phyloP scores from a whole-genome alignment of 2,797 vertebrate genomes.

The Cygnus olor region DNA sequence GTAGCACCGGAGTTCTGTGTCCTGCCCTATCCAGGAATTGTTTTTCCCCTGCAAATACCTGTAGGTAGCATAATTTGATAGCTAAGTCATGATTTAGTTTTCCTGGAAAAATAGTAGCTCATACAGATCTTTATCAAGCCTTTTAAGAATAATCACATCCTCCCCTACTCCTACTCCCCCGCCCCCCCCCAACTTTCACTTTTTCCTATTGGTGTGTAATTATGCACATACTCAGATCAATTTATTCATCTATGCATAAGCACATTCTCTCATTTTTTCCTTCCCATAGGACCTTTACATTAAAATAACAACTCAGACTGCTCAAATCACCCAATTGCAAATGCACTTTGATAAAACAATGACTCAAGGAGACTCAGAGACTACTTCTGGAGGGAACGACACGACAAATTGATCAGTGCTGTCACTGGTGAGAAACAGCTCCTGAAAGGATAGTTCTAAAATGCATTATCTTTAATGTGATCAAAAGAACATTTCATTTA shows the following conservation, averaged over 20 bases:
- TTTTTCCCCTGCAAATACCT: neutral
- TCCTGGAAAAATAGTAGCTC: neutral
- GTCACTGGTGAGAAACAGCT: constrained; percentile 37
- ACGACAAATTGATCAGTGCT: constrained; percentile 56
- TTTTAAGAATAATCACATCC: neutral
- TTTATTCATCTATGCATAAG: neutral
- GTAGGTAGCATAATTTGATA: neutral
- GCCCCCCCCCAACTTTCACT: neutral
- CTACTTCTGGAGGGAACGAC: constrained; percentile 47
- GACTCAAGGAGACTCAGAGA: constrained; percentile 28
- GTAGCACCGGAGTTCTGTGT: neutral
- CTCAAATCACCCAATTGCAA: constrained; percentile 21
- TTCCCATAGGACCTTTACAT: constrained; percentile 20
- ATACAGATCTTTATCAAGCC: neutral
- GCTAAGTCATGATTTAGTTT: neutral
- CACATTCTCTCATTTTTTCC: neutral
- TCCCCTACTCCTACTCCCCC: no score
- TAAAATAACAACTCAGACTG: neutral
- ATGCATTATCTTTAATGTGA: constrained; percentile 58
- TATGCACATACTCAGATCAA: neutral
- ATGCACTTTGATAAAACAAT: constrained; percentile 50
- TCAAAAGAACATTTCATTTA: constrained; percentile 45
- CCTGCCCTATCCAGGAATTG: neutral
- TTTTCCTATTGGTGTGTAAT: neutral
- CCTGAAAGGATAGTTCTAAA: constrained; percentile 55